These are phyloP conservation scores for Rhorus exstirpatorius DNA, from an alignment of 2,888 invertebrate species.

Conservation along the genomic window DNA sequence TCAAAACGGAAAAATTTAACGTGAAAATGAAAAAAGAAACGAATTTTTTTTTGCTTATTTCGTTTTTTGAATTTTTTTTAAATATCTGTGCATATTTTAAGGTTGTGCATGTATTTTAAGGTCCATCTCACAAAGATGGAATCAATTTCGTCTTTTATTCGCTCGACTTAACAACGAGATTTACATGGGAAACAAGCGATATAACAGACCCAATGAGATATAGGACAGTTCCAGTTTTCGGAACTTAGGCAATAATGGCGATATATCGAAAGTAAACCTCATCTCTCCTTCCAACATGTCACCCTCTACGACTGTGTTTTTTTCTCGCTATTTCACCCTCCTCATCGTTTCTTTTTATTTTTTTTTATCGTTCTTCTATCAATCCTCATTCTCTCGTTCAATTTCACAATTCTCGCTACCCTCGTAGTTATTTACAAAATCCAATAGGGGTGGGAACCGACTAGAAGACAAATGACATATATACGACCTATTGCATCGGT, in stretches of 20 bases:
- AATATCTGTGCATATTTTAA: too few relatives aligned
- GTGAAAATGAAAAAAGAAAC: too few relatives aligned
- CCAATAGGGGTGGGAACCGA: background rate
- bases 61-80: too few relatives aligned
- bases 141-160: background rate
- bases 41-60: too few relatives aligned
- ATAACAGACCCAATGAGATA: background rate
- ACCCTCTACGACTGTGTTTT: background rate
- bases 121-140: background rate
- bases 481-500: too few relatives aligned
- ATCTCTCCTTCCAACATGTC: background rate
- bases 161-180: slow-evolving; percentile 8
- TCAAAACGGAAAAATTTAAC: too few relatives aligned
- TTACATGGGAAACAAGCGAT: slow-evolving; percentile 10
- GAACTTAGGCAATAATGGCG: slow-evolving; percentile 23
- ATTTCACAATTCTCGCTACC: background rate
- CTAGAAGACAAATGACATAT: background rate
- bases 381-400: background rate
- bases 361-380: background rate
- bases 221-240: slow-evolving; percentile 20
- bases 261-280: slow-evolving; percentile 13
- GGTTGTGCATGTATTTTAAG: background rate
- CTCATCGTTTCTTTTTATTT: background rate
- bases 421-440: background rate
- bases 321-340: too few relatives aligned